phyloP scores from a whole-genome alignment of 2,797 vertebrate species.

The Carduelis carduelis region DNA sequence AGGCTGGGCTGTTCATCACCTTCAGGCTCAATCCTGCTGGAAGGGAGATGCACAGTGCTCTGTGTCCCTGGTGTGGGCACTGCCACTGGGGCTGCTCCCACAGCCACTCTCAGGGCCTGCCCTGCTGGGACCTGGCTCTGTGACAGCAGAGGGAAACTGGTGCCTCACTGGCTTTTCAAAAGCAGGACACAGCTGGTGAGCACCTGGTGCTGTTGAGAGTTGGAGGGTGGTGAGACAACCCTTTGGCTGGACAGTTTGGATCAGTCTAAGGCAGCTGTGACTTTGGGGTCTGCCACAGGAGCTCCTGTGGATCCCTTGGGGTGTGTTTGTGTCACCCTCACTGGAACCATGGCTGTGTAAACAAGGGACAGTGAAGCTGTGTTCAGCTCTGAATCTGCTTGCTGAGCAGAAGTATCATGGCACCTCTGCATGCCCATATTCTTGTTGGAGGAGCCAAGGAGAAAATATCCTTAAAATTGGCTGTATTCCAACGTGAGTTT shows the following conservation, averaged over 20 bases:
- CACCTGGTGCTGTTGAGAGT: neutral
- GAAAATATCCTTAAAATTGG: neutral
- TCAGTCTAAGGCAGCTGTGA: neutral
- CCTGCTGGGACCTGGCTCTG: neutral
- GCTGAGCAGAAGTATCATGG: neutral
- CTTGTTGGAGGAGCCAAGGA: neutral
- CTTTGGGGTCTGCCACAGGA: neutral
- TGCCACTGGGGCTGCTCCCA: neutral
- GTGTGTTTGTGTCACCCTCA: neutral
- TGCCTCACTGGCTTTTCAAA: neutral
- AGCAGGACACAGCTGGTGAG: neutral
- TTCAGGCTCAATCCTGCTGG: fast-evolving
- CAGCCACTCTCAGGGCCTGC: neutral
- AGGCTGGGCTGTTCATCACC: neutral
- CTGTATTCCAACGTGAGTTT: neutral
- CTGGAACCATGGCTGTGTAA: neutral
- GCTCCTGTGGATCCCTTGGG: neutral
- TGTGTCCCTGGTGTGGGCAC: neutral
- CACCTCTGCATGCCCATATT: neutral
- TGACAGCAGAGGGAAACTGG: neutral
- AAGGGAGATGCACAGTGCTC: neutral
- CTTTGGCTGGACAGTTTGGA: neutral
- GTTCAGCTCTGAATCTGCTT: neutral
- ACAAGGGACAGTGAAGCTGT: neutral
- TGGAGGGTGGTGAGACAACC: neutral